Evolutionary conservation across 2,113 vertebrate genomes (phyloP).

Genomic region (Rostratula benghalensis): DNA sequence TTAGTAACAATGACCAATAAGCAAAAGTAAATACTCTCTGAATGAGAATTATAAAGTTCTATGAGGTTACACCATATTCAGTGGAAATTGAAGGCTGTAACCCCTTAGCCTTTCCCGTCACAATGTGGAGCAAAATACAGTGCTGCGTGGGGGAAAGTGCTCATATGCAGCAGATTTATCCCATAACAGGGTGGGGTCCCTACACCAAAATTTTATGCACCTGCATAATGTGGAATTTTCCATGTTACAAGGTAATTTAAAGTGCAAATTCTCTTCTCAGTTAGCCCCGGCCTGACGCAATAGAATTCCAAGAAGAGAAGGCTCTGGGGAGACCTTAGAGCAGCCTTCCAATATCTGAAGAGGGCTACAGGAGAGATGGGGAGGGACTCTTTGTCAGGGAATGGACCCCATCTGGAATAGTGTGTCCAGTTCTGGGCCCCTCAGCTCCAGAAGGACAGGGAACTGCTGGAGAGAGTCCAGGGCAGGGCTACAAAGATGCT

Average conservation of each 20-base stretch:
- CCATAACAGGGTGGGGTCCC: background rate
- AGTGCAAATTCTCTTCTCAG: no score
- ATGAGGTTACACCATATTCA: background rate
- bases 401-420: no score
- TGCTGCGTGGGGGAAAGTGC: fast-evolving
- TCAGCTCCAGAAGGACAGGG: no score
- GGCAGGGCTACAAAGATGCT: no score
- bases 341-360: no score
- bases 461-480: no score
- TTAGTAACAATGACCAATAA: background rate
- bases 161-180: background rate
- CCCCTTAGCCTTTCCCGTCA: background rate
- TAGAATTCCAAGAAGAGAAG: background rate
- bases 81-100: background rate
- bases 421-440: no score
- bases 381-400: no score
- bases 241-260: background rate
- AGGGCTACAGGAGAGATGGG: no score
- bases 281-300: background rate
- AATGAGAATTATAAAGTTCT: background rate
- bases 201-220: background rate
- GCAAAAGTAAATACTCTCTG: background rate
- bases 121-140: background rate
- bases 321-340: no score
- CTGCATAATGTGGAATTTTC: background rate